Conservation (phyloP, 1,140 invertebrate genomes). For the Bombus huntii region DNA sequence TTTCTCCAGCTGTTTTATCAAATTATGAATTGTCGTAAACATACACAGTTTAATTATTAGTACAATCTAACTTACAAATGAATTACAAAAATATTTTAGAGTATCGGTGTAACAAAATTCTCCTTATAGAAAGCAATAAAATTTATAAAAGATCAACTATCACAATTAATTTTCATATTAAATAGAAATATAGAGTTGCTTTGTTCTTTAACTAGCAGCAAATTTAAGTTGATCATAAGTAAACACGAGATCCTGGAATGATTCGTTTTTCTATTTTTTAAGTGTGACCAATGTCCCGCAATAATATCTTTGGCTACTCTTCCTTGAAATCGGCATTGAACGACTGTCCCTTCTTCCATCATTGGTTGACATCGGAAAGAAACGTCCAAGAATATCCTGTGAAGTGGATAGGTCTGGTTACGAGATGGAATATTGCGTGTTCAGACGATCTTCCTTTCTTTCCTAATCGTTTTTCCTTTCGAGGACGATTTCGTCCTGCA, state of each 20-base stretch:
- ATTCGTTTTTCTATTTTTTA: neutral
- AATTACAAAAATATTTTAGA: no score
- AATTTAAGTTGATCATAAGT: neutral
- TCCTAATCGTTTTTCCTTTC: constrained; percentile 53
- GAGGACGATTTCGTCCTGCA: constrained; percentile 46
- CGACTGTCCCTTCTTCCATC: neutral
- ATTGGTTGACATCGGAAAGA: constrained; percentile 26
- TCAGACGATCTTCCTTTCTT: constrained; percentile 19
- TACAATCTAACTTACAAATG: no score
- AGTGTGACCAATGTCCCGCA: neutral
- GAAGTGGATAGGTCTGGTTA: constrained; percentile 3
- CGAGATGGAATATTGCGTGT: constrained; percentile 49
- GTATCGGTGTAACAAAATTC: no score
- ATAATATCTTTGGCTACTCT: constrained; percentile 18
- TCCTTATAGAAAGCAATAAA: no score
- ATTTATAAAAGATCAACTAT: neutral
- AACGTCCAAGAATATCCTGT: constrained; percentile 16
- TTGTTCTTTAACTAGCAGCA: neutral
- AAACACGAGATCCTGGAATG: neutral
- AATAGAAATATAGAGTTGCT: neutral
- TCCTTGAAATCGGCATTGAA: neutral
- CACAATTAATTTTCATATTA: neutral
- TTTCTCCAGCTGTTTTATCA: no score
- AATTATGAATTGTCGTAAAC: no score
- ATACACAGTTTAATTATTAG: no score